Evolutionary conservation across 30 jellyfish, hydroid and myxozoan genomes (phyloP), one percentile per base, ranked within the genome.

Genomic region (Cassiopea andromeda): DNA sequence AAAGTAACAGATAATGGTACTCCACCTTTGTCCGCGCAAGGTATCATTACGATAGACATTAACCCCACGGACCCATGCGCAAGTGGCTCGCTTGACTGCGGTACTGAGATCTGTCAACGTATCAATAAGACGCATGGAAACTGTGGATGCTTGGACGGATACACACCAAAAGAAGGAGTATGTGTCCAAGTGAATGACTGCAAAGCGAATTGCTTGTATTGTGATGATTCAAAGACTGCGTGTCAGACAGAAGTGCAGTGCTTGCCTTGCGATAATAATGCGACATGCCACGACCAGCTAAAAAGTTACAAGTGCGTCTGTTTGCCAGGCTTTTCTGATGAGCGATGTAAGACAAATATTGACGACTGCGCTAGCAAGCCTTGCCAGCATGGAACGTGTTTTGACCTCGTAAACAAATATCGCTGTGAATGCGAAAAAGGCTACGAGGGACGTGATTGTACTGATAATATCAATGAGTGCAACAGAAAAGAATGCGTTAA

Each of bases 161-260:
- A 59, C 88, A 93, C 73, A 38, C 76, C 81, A 82, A 87, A 81
- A 44, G 79, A 45, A 14, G 89, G 83, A 77, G 72, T 49, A 2
- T 94, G 97, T 83, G 91, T 19, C 10, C 90, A 70, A 77, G 73
- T 85, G 38, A 92, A 94, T 78, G 98, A 94, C 73, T 94, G 98
- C 94, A 59, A 84, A 47, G 73, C 96, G 7, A 61, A 58, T 44
- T 86, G 97, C 73, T 9, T 54, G 69, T 69, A 78, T 66, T 94
- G 98, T 74, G 90, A 71, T 4, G 90, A 73, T 66, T 78, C 95
- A n/a, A 72, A 46, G 75, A 75, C 69, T 69, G 90, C 95, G 2
- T 88, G 95, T 73, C 46, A 48, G 13, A 44, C 74, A 17, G 69
- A 79, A 60, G 50, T 5, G 48, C n/a, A 45, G 5, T 88, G 95